These are phyloP conservation scores for Lycaon pictus DNA, from an alignment of 2,113 vertebrate genomes.

Conservation along the genomic window DNA sequence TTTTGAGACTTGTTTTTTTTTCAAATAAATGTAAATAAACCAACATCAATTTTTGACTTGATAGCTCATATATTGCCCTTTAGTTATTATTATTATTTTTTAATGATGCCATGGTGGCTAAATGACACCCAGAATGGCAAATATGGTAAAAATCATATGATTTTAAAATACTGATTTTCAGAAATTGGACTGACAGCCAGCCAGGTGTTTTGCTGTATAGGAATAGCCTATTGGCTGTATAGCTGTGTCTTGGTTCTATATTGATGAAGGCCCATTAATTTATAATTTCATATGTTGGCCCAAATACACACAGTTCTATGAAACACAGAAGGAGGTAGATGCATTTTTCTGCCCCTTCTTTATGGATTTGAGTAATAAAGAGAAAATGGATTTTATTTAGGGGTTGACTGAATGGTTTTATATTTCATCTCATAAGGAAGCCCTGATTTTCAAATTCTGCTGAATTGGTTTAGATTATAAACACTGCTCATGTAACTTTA, in stretches of 20 bases:
- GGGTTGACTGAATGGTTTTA: conserved; percentile 65
- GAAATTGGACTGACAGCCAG: conserved; percentile 47
- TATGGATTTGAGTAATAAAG: conserved; percentile 59
- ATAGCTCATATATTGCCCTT: not conserved
- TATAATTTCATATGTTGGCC: conserved; percentile 61
- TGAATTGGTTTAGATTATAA: conserved; percentile 76
- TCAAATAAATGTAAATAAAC: not conserved
- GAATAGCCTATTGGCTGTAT: not conserved
- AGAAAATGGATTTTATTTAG: conserved; percentile 67
- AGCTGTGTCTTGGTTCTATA: not conserved
- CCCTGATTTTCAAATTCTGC: conserved; percentile 51
- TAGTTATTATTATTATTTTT: not conserved
- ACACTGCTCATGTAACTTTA: conserved; percentile 77
- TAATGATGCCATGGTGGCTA: not conserved
- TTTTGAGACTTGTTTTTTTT: not conserved
- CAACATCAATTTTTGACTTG: not conserved
- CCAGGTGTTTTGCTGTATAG: conserved; percentile 28
- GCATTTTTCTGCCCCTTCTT: not conserved
- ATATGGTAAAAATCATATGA: conserved; percentile 33
- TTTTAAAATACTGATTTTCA: conserved; percentile 66
- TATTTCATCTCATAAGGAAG: conserved; percentile 75
- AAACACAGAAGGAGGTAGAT: not conserved
- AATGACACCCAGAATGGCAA: not conserved
- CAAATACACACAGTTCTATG: not conserved
- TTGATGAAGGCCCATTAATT: conserved; percentile 61